A percentile compares a stretch with the other conserved stretches of the same genome.
Conservation (phyloP, 2,797 vertebrate species). For the Netta rufina region DNA sequence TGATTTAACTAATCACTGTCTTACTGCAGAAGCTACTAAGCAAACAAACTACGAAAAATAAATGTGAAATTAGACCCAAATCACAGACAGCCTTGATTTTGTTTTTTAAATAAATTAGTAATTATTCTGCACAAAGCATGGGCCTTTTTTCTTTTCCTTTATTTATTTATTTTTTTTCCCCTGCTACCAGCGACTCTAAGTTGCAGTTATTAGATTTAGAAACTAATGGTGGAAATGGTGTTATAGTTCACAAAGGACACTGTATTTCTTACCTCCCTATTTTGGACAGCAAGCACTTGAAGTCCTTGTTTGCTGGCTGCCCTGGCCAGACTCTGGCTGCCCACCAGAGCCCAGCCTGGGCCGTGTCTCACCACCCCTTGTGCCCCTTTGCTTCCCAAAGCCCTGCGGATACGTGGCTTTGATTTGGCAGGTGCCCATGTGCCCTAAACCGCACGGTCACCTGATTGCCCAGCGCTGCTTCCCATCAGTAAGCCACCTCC, state of each 20-base stretch:
- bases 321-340: neutral
- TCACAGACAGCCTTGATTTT: slow-evolving; percentile 24
- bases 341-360: neutral
- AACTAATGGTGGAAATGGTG: neutral
- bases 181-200: neutral
- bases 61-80: slow-evolving; percentile 51
- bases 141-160: neutral
- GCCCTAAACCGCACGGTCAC: neutral
- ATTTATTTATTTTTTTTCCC: neutral
- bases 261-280: neutral
- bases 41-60: slow-evolving; percentile 57
- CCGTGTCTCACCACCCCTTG: neutral
- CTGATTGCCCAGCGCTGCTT: fast-evolving
- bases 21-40: neutral
- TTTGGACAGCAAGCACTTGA: neutral
- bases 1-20: slow-evolving; percentile 52
- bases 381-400: fast-evolving
- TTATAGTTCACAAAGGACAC: neutral
- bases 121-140: neutral
- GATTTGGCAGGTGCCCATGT: fast-evolving
- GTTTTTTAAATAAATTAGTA: slow-evolving; percentile 52
- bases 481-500: neutral
- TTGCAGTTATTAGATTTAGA: neutral
- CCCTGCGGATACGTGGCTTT: fast-evolving
- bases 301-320: neutral